Conservation (phyloP, 2,888 invertebrate species). For the Salpingus planirostris region DNA sequence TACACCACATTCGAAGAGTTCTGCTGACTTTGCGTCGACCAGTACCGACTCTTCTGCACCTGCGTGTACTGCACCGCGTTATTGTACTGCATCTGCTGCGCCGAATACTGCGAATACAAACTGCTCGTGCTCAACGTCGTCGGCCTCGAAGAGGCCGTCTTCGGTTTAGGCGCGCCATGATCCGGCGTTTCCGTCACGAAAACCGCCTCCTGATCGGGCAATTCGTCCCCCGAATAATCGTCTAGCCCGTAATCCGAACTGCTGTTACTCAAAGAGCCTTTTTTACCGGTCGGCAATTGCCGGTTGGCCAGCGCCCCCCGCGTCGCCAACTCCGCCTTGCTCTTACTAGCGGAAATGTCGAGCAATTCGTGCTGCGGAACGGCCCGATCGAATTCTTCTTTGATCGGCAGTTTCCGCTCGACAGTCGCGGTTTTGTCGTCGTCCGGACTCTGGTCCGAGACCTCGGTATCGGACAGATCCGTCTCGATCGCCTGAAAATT, state of each 20-base stretch:
- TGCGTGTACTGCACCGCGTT: conserved; percentile 5
- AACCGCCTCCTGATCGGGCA: conserved; percentile 44
- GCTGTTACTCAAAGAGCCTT: conserved; percentile 48
- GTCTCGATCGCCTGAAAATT: conserved; percentile 48
- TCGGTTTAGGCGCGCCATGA: conserved; percentile 20
- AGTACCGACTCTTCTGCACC: background rate
- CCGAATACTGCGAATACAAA: conserved; percentile 21
- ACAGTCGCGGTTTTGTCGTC: conserved; percentile 70
- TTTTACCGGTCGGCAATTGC: conserved; percentile 53
- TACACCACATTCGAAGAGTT: conserved; percentile 34
- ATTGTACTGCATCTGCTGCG: conserved; percentile 22
- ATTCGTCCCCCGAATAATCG: conserved; percentile 54
- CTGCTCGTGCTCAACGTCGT: conserved; percentile 22
- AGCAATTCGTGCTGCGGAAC: conserved; percentile 81
- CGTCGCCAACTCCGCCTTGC: conserved; percentile 79
- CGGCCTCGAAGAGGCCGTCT: conserved; percentile 17
- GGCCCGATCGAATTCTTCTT: conserved; percentile 75
- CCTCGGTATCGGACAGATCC: conserved; percentile 78
- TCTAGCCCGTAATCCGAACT: conserved; percentile 67
- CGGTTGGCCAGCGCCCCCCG: conserved; percentile 67
- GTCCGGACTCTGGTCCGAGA: conserved; percentile 75
- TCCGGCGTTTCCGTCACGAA: conserved; percentile 34
- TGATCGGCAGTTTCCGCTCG: conserved; percentile 57
- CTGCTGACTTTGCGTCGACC: background rate
- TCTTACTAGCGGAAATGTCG: conserved; percentile 77